phyloP scores from a whole-genome alignment of 23 tunicate genomes.

The Ascidia mentula region DNA sequence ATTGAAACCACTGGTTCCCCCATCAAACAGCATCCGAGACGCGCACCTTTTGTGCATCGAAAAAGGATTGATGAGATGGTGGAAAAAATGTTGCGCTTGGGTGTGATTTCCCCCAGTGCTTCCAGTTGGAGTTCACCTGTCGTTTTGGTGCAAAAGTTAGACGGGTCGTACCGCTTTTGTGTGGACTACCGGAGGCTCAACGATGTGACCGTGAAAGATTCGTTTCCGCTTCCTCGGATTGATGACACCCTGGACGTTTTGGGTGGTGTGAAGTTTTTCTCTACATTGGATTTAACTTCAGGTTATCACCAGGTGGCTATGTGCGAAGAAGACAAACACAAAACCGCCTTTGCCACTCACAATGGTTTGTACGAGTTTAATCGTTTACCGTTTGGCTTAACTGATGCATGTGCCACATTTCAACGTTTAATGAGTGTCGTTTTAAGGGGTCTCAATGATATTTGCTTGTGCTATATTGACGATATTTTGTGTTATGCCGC shows the following conservation, averaged over 20 bases:
- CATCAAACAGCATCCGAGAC: background rate
- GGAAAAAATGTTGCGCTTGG: background rate
- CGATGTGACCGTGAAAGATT: background rate
- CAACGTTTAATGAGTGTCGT: background rate
- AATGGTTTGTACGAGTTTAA: slow-evolving; percentile 19
- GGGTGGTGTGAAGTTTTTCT: background rate
- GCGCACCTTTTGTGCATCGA: background rate
- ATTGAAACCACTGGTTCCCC: background rate
- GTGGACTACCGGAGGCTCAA: slow-evolving; percentile 24
- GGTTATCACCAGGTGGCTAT: slow-evolving; percentile 20
- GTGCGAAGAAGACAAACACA: background rate
- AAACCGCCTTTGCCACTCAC: slow-evolving; percentile 17
- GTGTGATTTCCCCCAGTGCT: slow-evolving; percentile 19
- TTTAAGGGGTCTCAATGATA: background rate
- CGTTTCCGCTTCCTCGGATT: slow-evolving; percentile 24
- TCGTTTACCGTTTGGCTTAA: slow-evolving; percentile 1
- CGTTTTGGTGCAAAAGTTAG: slow-evolving; percentile 11
- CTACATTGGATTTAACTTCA: slow-evolving; percentile 11
- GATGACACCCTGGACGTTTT: background rate
- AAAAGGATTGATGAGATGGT: background rate
- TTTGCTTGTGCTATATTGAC: background rate
- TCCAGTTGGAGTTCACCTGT: slow-evolving; percentile 5
- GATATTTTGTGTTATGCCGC: background rate
- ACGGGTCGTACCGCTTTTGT: slow-evolving; percentile 17
- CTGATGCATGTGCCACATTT: slow-evolving; percentile 2